Evolutionary conservation across 1,140 invertebrate species (phyloP), one percentile per base, ranked within the genome.

Genomic region (Euglossa dilemma): DNA sequence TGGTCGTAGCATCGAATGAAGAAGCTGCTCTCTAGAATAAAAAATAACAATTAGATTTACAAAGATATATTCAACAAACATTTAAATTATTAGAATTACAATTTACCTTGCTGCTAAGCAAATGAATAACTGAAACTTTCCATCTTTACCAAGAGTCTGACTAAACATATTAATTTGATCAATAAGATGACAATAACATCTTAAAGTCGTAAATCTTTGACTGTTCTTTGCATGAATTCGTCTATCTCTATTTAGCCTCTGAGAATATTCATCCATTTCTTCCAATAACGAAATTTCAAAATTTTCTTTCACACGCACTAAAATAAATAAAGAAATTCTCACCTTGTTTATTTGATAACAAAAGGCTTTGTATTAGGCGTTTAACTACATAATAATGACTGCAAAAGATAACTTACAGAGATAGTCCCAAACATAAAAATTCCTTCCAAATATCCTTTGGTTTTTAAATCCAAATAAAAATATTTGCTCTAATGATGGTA

Each of bases 381-480:
- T 59, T 63, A 23, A 61, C 14, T 25, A 5, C 14, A 25, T 25
- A 25, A 25, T 14, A 61, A 14, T 64, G 12, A 43, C 4, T 5
- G 45, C n/a, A 69, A 52, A 54, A 45, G 50, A 61, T 47, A 76
- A 89, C 92, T 95, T 94, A 99, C 98, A 97, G 91, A 99, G 97
- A 95, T 98, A 99, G 94, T 99, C 99, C 99, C 99, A 99, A 56
- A 99, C 97, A 91, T 99, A 99, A 75, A 99, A 96, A 94, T 99
- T 99, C 86, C 97, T 97, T 36, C 98, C 97, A 94, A 99, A 99
- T 85, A 99, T 96, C 67, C 98, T 95, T 45, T 97, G 96, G 36
- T 98, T 99, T 91, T 98, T 98, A 91, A 98, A 98, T 18, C 99
- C 99, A 91, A 97, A 97, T 20, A 98, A 95, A 94, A 99, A 99